Percentiles rank a stretch among this genome's conserved stretches.
Evolutionary conservation across 1,140 invertebrate species (phyloP).

Genomic region (Cepaea nemoralis): DNA sequence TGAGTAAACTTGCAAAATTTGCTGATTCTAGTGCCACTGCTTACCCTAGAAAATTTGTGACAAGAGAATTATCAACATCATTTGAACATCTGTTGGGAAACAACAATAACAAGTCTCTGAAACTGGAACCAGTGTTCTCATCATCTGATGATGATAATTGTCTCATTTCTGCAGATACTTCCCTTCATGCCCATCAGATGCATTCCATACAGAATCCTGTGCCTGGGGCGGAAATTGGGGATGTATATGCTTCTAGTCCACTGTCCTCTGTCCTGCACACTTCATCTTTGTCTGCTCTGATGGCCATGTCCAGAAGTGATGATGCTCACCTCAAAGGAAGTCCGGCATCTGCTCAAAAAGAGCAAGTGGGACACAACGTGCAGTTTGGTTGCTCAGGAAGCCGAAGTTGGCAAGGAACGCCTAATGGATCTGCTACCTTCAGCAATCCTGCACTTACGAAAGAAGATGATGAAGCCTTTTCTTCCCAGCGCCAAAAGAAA

Average conservation of each 20-base stretch:
- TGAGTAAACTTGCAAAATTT: conserved; percentile 34
- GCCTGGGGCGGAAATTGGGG: not conserved
- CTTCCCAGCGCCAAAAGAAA: conserved; percentile 48
- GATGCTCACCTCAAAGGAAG: not conserved
- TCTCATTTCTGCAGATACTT: not conserved
- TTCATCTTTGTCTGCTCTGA: conserved; percentile 25
- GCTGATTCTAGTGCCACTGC: conserved; percentile 11
- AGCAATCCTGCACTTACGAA: not conserved
- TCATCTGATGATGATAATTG: not conserved
- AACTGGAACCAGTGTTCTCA: not conserved
- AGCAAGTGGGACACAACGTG: not conserved
- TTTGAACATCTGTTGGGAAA: conserved; percentile 3
- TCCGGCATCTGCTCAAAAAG: not conserved
- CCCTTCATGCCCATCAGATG: not conserved
- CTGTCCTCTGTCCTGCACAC: not conserved
- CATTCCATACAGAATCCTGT: not conserved
- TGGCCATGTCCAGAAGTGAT: conserved; percentile 18
- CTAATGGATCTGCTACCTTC: not conserved
- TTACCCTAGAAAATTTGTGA: not conserved
- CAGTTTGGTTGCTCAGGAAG: not conserved
- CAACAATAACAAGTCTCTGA: conserved; percentile 5
- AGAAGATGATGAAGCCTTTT: conserved; percentile 42
- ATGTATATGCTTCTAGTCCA: not conserved
- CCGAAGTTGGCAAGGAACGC: not conserved
- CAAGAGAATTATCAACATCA: not conserved